Base-by-base conservation (phyloP, 1,140 invertebrate genomes). In the Bombus pyrosoma region DNA sequence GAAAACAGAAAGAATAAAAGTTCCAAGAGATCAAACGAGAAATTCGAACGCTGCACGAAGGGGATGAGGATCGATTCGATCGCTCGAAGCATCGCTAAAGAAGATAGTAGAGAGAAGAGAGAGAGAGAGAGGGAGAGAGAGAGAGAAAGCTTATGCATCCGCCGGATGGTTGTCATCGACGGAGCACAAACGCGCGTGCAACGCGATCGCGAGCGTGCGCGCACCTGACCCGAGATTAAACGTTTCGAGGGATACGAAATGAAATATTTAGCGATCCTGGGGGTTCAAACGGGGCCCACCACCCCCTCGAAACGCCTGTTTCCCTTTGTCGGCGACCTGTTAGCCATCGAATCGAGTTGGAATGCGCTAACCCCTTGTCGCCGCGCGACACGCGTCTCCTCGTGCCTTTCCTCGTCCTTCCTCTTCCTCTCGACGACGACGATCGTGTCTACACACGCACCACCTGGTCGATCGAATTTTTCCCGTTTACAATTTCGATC, bases 151-250 rank as follows among this genome's bases (percentile, higher is more conserved):
- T 68, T 22, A 9, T 6, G 41, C 37, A 28, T 53, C 43, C 43
- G 25, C 57, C 22, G 66, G 41, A 64, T 57, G 22, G 37, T 68
- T 34, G 57, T 22, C 64, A 57, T 47, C 83, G 66, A 32, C 25
- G 72, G 28, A 6, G 71, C 62, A 85, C 76, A 86, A 86, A 86
- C 64, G 83, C 83, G 59, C 79, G 71, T 81, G 79, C 83, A 85
- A 85, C 77, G 83, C 76, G 83, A 86, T 75, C 69, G 64, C 68
- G 47, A 59, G 12, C 64, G 68, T 25, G 3, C 64, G 79, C 90
- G 90, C 93, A 94, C 94, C 94, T 94, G 94, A 93, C 91, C 89
- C 91, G 87, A 94, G 93, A 94, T 94, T 93, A 93, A 94, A 93
- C 90, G 91, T 93, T 93, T 91, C 84, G 89, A 90, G 91, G 91